Evolutionary conservation across 2,797 vertebrate genomes (phyloP).

Genomic region (Ficedula albicollis): DNA sequence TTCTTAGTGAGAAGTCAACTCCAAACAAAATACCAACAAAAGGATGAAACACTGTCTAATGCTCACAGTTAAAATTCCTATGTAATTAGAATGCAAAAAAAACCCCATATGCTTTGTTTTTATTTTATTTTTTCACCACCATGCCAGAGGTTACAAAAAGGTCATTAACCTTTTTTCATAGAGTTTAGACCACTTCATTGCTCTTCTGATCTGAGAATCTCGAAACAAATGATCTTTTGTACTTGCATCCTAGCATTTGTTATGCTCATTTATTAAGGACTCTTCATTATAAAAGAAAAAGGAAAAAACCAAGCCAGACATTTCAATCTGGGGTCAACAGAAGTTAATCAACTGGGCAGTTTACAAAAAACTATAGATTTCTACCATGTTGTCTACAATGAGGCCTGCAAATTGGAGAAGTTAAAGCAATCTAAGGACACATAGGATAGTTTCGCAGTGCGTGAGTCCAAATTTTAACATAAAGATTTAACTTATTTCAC

Average conservation of each 20-base stretch:
- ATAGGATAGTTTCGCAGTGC: background rate
- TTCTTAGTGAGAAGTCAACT: background rate
- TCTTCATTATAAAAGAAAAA: background rate
- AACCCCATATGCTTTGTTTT: background rate
- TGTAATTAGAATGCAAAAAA: background rate
- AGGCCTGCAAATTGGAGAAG: background rate
- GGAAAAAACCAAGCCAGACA: background rate
- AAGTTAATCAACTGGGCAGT: background rate
- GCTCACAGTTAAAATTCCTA: background rate
- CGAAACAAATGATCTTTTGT: conserved; percentile 12
- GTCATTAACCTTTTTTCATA: conserved; percentile 7
- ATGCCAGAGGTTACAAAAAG: background rate
- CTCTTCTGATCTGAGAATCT: background rate
- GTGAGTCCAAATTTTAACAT: background rate
- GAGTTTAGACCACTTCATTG: background rate
- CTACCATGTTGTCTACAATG: background rate
- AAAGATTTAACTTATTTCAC: background rate
- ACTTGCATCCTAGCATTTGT: background rate
- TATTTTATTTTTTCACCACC: background rate
- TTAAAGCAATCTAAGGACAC: background rate
- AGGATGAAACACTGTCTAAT: background rate
- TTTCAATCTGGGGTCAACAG: background rate
- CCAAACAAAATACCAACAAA: background rate
- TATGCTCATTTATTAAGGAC: background rate
- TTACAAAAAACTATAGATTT: background rate